Base-by-base conservation (phyloP, 1,140 invertebrate genomes). In the Caerostris darwini region DNA sequence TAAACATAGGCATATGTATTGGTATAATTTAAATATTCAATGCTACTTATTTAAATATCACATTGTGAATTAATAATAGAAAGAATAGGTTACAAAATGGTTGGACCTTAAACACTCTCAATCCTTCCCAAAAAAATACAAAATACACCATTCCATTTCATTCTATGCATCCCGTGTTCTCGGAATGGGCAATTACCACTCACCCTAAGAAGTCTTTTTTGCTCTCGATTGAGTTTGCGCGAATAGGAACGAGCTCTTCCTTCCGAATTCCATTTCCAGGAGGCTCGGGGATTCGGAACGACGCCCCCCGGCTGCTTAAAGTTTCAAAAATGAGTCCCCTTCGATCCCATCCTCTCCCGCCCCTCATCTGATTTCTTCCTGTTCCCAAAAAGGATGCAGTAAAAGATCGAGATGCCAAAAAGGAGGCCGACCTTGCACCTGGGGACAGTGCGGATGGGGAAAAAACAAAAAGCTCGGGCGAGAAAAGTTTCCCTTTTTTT, bases 311-410 rank as follows among this genome's bases (percentile, higher is more conserved):
- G 71, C 71, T 77, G 5, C 71, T 77, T 77, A 77, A 77, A 77
- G 71, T 77, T 77, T 77, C 34, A 50, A 77, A 77, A 53, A 77
- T 77, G 71, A 77, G 71, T 53, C 71, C 71, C 4, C 71, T 34
- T 12, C 34, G 14, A 53, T 12, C 71, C 10, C 10, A 8, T 53
- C 34, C 5, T 10, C 14, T 67, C 34, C 7, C 17, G 17, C 61
- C 17, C n/a, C n/a, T 67, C n/a, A 14, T 67, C 2, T 77, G 50
- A 50, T 12, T 77, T 4, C 12, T 77, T 34, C 53, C 34, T 6
- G 34, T 8, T 34, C 50, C 34, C 3, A 12, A 50, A 34, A 14
- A 77, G 34, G 34, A 34, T 34, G 34, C 34, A 34, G 34, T 34
- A 34, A 50, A 12, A 50, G 53, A 77, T 19, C 8, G 19, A 77